Evolutionary conservation across 2,888 invertebrate genomes (phyloP).

Genomic region (Stenoptilia bipunctidactyla): DNA sequence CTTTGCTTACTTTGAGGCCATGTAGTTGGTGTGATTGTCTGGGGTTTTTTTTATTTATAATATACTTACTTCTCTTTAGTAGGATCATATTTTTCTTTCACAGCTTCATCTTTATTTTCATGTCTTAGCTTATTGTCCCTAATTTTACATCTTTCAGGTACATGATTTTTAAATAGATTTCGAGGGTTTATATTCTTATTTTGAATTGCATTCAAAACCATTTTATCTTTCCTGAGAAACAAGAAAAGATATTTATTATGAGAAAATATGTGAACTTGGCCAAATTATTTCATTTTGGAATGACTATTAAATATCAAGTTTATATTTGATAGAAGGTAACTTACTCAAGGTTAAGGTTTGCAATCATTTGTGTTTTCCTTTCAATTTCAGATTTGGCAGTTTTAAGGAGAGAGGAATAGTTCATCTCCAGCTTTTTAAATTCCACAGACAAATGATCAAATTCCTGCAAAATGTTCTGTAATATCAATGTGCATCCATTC

Average conservation of each 20-base stretch:
- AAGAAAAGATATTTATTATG: constrained; percentile 5
- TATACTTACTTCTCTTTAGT: too few relatives aligned
- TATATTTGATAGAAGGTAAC: constrained; percentile 25
- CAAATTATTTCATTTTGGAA: too few relatives aligned
- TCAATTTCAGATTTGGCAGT: constrained; percentile 52
- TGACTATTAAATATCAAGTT: too few relatives aligned
- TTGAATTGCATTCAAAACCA: constrained; percentile 33
- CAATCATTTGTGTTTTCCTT: constrained; percentile 47
- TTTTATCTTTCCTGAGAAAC: constrained; percentile 43
- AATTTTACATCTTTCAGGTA: too few relatives aligned
- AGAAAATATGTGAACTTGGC: too few relatives aligned
- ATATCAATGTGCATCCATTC: constrained; percentile 55
- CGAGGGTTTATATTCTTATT: constrained; percentile 14
- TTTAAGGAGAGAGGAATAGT: constrained; percentile 51
- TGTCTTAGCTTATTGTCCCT: too few relatives aligned
- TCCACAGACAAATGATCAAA: constrained; percentile 41
- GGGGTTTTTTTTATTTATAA: too few relatives aligned
- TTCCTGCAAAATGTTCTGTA: constrained; percentile 62
- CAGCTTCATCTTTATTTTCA: too few relatives aligned
- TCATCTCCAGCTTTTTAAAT: constrained; percentile 39
- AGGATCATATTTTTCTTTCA: too few relatives aligned
- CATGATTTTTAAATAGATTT: too few relatives aligned
- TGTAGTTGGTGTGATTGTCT: too few relatives aligned
- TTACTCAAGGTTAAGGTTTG: constrained; percentile 47
- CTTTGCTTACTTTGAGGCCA: too few relatives aligned